Evolutionary conservation across 1,140 invertebrate genomes (phyloP).

Genomic region (Solen grandis): DNA sequence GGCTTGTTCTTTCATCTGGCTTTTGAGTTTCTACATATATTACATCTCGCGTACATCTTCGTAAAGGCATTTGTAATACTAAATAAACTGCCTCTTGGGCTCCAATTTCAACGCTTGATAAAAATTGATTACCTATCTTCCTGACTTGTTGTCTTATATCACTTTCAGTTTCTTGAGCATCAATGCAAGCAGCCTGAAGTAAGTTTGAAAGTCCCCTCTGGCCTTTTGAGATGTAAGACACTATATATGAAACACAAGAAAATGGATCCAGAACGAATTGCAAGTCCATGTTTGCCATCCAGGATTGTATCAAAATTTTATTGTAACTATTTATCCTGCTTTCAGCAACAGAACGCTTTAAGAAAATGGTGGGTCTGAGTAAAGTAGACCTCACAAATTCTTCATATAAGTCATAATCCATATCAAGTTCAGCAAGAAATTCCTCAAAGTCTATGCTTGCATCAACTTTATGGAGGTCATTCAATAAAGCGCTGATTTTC

Average conservation of each 20-base stretch:
- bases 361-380: conserved; percentile 21
- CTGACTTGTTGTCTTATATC: conserved; percentile 52
- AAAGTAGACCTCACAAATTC: conserved; percentile 5
- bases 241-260: conserved; percentile 63
- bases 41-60: conserved; percentile 50
- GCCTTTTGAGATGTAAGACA: conserved; percentile 60
- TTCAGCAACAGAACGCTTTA: conserved; percentile 30
- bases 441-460: conserved; percentile 3
- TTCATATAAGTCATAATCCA: conserved; percentile 7
- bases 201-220: conserved; percentile 63
- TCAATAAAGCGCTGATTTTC: background rate
- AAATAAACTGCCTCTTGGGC: conserved; percentile 59
- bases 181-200: conserved; percentile 53
- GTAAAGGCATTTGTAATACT: conserved; percentile 61
- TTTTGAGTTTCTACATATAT: conserved; percentile 59
- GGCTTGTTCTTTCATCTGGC: conserved; percentile 40
- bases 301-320: conserved; percentile 35
- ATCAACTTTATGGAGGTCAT: background rate
- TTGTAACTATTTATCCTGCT: conserved; percentile 53
- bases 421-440: conserved; percentile 28
- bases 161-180: conserved; percentile 48
- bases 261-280: conserved; percentile 63
- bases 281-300: conserved; percentile 59
- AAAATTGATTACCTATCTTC: conserved; percentile 37
- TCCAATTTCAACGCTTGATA: conserved; percentile 37